Conservation (phyloP, 1,140 invertebrate genomes). For the Ditylenchus dipsaci region DNA sequence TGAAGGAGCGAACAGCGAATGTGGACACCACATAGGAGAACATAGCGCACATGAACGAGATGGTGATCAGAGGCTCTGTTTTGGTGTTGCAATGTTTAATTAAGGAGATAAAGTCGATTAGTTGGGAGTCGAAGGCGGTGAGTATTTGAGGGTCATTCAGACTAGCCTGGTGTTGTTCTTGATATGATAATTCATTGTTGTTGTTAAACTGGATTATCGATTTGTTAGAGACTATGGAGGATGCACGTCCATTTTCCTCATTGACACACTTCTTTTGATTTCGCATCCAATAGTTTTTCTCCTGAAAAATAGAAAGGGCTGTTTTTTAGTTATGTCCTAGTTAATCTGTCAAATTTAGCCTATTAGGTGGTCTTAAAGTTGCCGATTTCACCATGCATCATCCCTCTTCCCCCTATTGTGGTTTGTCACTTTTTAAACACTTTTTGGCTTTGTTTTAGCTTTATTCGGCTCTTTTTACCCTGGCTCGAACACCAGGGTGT, state of each 20-base stretch:
- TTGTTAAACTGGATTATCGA: not conserved
- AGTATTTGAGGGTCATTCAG: not conserved
- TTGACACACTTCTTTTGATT: not conserved
- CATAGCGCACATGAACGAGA: not conserved
- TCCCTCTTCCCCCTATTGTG: too few species aligned
- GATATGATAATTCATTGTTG: not conserved
- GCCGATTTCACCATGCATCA: too few species aligned
- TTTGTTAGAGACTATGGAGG: not conserved
- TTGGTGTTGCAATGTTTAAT: not conserved
- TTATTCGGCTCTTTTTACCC: too few species aligned
- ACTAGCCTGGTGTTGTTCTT: not conserved
- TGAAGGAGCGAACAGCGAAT: not conserved
- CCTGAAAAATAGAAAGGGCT: not conserved
- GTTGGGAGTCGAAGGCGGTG: not conserved
- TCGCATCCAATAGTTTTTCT: not conserved
- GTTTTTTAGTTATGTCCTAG: too few species aligned
- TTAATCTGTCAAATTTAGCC: too few species aligned
- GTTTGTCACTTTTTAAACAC: too few species aligned
- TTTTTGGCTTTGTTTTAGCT: too few species aligned
- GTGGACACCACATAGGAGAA: slow-evolving; percentile 1
- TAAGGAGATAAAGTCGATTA: not conserved
- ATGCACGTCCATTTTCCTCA: not conserved
- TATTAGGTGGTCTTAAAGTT: too few species aligned
- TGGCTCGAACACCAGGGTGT: too few species aligned
- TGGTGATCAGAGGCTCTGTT: not conserved